Evolutionary conservation across 92 coral and sea anemone species (phyloP).

Genomic region (Diadumene lineata): DNA sequence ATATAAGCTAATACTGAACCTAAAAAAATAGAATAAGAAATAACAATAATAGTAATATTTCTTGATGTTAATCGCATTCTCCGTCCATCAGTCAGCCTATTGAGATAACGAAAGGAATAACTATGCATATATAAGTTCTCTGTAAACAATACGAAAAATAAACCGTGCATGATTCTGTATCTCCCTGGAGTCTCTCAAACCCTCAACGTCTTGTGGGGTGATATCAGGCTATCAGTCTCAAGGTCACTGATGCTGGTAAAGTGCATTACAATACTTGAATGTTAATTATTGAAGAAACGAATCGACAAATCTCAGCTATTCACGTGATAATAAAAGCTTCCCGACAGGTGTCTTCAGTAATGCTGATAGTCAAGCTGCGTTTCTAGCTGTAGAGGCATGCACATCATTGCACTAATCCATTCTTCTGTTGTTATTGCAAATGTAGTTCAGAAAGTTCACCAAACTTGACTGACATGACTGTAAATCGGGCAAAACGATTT

Average conservation of each 20-base stretch:
- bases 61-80: not conserved
- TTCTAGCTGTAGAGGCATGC: too few relatives aligned
- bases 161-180: not conserved
- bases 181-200: not conserved
- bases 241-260: slow-evolving; percentile 9
- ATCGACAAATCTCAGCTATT: not conserved
- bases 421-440: too few relatives aligned
- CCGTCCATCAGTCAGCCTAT: not conserved
- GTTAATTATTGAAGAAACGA: not conserved
- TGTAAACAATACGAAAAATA: not conserved
- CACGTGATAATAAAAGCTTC: slow-evolving; percentile 2
- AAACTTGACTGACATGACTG: too few relatives aligned
- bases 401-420: too few relatives aligned
- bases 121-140: not conserved
- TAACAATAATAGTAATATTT: too few relatives aligned
- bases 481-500: too few relatives aligned
- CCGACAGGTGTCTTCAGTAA: slow-evolving; percentile 21
- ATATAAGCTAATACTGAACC: too few relatives aligned
- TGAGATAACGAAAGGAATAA: not conserved
- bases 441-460: too few relatives aligned
- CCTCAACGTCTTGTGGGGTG: slow-evolving; percentile 9
- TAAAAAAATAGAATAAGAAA: too few relatives aligned
- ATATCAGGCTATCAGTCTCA: slow-evolving; percentile 15
- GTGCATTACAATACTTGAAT: not conserved
- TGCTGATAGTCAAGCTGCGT: slow-evolving; percentile 20